These are phyloP conservation scores for Limonius californicus DNA, from an alignment of 1,140 invertebrate genomes.

Conservation along the genomic window DNA sequence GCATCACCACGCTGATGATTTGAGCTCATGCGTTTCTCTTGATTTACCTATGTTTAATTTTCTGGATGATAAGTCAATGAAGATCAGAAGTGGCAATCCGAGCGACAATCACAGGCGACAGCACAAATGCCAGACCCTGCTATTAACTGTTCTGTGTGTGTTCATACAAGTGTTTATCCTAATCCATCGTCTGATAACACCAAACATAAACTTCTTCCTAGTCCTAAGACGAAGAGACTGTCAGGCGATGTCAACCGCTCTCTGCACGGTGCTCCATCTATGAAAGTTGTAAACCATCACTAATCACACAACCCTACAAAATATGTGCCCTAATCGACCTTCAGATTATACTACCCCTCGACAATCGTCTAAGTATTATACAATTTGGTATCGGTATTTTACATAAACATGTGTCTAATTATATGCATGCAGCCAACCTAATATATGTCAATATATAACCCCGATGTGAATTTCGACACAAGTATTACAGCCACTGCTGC, in stretches of 20 bases:
- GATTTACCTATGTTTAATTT: constrained; percentile 11
- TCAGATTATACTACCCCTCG: not conserved
- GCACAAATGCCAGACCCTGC: constrained; percentile 9
- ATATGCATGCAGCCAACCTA: not conserved
- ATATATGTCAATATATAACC: not conserved
- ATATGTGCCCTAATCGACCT: not conserved
- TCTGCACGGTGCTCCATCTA: not conserved
- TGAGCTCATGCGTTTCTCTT: constrained; percentile 6
- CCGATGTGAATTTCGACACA: not conserved
- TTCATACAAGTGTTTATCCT: not conserved
- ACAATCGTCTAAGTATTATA: not conserved
- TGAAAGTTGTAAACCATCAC: not conserved
- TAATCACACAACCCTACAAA: not conserved
- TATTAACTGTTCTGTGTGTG: not conserved
- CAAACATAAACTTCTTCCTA: not conserved
- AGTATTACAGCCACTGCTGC: not conserved
- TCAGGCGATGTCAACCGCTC: not conserved
- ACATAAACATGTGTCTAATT: not conserved
- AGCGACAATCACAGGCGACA: constrained; percentile 14
- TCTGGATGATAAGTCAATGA: constrained; percentile 17
- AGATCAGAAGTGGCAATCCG: constrained; percentile 36
- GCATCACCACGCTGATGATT: constrained; percentile 17
- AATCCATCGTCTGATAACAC: not conserved
- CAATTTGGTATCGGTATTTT: not conserved
- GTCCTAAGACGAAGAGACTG: not conserved